phyloP scores from a whole-genome alignment of 2,113 vertebrate species.

The Nematolebias whitei region DNA sequence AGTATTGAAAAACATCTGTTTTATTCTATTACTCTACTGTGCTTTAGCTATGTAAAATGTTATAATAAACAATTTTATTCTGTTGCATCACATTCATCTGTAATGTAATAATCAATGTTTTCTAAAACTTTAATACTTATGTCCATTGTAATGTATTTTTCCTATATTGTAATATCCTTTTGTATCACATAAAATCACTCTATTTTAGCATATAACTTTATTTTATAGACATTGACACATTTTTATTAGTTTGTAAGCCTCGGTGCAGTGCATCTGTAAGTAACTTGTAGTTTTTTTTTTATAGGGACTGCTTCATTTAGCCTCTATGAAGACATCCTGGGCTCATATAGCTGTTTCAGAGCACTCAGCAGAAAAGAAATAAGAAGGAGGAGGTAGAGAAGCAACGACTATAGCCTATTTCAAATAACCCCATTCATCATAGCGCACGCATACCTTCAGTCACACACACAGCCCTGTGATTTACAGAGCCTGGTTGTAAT shows the following conservation, averaged over 20 bases:
- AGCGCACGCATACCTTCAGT: conserved; percentile 38
- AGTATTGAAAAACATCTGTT: too few species aligned
- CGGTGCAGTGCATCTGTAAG: conserved; percentile 13
- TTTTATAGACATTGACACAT: too few species aligned
- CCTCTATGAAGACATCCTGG: conserved; percentile 58
- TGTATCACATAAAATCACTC: too few species aligned
- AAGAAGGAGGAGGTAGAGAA: conserved; percentile 37
- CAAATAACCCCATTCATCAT: conserved; percentile 70
- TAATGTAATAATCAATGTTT: too few species aligned
- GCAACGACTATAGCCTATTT: conserved; percentile 32
- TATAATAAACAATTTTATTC: too few species aligned
- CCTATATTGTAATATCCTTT: too few species aligned
- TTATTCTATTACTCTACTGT: too few species aligned
- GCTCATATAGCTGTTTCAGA: conserved; percentile 52
- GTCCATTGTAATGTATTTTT: too few species aligned
- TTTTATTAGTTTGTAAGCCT: background rate
- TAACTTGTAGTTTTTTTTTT: conserved; percentile 65
- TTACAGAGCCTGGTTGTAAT: conserved; percentile 48
- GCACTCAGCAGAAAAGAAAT: conserved; percentile 63
- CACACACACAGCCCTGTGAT: conserved; percentile 27
- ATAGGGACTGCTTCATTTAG: conserved; percentile 57
- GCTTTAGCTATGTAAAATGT: too few species aligned
- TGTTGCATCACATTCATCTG: too few species aligned
- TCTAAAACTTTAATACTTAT: too few species aligned
- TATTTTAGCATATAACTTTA: too few species aligned